These are phyloP conservation scores for Lophius americanus DNA, from an alignment of 2,797 vertebrate genomes.

Conservation along the genomic window DNA sequence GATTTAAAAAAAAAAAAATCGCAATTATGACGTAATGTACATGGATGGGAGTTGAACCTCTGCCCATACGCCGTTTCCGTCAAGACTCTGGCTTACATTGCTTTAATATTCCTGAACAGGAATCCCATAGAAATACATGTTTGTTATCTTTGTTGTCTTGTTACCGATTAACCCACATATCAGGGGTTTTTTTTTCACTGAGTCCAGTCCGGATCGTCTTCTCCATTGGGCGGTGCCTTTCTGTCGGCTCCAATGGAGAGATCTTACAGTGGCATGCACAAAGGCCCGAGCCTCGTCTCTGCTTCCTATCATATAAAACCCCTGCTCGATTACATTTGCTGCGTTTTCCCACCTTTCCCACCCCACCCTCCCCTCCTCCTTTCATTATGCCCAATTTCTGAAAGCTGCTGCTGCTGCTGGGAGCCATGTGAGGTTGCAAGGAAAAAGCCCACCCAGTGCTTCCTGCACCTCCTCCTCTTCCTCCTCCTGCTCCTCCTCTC, in stretches of 20 bases:
- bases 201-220: constrained; percentile 43
- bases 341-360: background rate
- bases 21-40: constrained; percentile 4
- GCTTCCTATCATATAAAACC: constrained; percentile 17
- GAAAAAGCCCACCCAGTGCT: constrained; percentile 52
- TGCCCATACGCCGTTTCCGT: constrained; percentile 8
- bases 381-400: constrained; percentile 45
- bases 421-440: constrained; percentile 65
- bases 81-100: constrained; percentile 26
- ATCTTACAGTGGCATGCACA: constrained; percentile 53
- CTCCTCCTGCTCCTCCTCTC: constrained; percentile 5
- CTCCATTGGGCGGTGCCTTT: constrained; percentile 85
- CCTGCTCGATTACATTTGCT: constrained; percentile 39
- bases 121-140: background rate
- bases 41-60: background rate
- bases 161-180: constrained; percentile 22
- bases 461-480: constrained; percentile 6
- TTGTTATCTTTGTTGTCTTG: constrained; percentile 7
- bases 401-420: constrained; percentile 49
- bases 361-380: constrained; percentile 19
- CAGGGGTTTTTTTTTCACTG: background rate
- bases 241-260: constrained; percentile 46
- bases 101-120: constrained; percentile 7
- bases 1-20: constrained; percentile 1
- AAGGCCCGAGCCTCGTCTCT: constrained; percentile 45